A percentile compares a stretch with the other conserved stretches of the same genome.
These are phyloP conservation scores for Stramonita haemastoma DNA, from an alignment of 2,888 invertebrate genomes.

Conservation along the genomic window DNA sequence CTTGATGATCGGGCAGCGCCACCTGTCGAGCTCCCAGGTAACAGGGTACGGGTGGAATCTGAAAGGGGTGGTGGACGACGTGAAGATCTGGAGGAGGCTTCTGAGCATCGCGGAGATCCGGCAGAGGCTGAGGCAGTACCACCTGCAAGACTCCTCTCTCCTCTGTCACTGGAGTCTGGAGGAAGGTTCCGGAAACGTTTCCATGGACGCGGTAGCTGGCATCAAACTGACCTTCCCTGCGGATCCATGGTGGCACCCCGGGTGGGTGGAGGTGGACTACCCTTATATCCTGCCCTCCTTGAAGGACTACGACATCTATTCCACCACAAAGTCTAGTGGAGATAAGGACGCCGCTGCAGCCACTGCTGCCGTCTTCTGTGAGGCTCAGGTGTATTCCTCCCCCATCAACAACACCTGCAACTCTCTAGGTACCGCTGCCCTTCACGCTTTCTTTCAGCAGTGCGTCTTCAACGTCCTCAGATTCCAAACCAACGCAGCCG, in stretches of 20 bases:
- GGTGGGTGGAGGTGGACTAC: constrained; percentile 53
- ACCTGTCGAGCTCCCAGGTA: constrained; percentile 41
- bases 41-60: constrained; percentile 50
- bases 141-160: neutral
- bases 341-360: neutral
- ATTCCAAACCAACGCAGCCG: constrained; percentile 18
- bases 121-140: constrained; percentile 51
- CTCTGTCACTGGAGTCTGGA: constrained; percentile 58
- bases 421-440: constrained; percentile 41
- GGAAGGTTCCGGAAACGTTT: constrained; percentile 49
- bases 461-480: constrained; percentile 46
- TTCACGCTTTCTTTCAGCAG: constrained; percentile 34
- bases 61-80: constrained; percentile 58
- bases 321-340: neutral
- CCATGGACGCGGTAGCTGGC: constrained; percentile 50
- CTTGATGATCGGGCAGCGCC: constrained; percentile 59
- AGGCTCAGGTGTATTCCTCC: constrained; percentile 4
- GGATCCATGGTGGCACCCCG: constrained; percentile 54
- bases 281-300: constrained; percentile 49
- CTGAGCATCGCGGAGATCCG: constrained; percentile 50
- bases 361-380: constrained; percentile 34
- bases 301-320: constrained; percentile 33
- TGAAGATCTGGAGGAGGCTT: constrained; percentile 60
- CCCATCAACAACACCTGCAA: constrained; percentile 43
- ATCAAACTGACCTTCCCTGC: constrained; percentile 44